These are phyloP conservation scores for Nannoperca obscura DNA, from an alignment of 2,797 vertebrate species.

Conservation along the genomic window DNA sequence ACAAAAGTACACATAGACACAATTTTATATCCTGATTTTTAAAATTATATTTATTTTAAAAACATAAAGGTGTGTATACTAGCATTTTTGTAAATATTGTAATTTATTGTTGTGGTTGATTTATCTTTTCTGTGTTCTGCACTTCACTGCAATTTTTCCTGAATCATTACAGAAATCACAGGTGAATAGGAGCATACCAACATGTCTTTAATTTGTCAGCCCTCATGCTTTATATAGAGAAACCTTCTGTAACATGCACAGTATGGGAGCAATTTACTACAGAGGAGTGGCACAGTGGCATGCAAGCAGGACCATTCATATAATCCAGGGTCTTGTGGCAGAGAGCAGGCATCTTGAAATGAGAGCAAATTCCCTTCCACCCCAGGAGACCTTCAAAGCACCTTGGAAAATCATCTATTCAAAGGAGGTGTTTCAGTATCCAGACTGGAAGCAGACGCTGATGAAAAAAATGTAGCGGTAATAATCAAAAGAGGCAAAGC, in stretches of 20 bases:
- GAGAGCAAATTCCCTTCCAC: constrained; percentile 40
- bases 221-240: not conserved
- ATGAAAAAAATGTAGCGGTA: constrained; percentile 40
- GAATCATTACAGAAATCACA: not conserved
- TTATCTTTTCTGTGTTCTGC: too few species aligned
- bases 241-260: not conserved
- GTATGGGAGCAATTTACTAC: constrained; percentile 16
- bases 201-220: not conserved
- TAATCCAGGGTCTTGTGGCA: constrained; percentile 15
- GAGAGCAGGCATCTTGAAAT: constrained; percentile 50
- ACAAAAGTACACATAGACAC: too few species aligned
- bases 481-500: constrained; percentile 62
- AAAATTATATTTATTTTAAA: too few species aligned
- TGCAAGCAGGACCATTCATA: constrained; percentile 12
- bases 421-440: constrained; percentile 41
- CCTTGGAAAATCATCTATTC: constrained; percentile 66
- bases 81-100: too few species aligned
- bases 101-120: too few species aligned
- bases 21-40: too few species aligned
- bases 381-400: constrained; percentile 54
- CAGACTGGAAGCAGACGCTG: constrained; percentile 44
- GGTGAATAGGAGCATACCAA: not conserved
- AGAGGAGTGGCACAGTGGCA: not conserved
- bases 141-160: too few species aligned
- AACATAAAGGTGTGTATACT: too few species aligned